phyloP scores from a whole-genome alignment of 2,113 vertebrate genomes.

The Pygoscelis antarcticus region DNA sequence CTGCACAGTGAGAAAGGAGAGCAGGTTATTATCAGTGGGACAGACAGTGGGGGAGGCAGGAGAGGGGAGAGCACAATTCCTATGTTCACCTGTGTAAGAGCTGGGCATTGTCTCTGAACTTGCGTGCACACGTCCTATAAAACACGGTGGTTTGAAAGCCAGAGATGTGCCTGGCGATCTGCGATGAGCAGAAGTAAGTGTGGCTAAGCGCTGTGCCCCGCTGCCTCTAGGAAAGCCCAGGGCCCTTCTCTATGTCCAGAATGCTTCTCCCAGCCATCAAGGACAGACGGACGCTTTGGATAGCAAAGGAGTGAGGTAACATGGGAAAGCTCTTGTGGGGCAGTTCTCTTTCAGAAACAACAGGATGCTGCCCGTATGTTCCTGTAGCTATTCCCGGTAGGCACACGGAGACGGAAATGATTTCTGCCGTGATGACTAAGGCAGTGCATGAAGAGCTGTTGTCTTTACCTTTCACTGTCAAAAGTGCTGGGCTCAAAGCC shows the following conservation, averaged over 20 bases:
- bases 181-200: background rate
- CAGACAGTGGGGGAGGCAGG: background rate
- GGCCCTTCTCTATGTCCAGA: background rate
- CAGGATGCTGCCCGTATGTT: background rate
- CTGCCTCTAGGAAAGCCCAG: background rate
- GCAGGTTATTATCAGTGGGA: accelerated
- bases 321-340: background rate
- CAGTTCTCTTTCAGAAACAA: background rate
- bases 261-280: background rate
- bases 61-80: background rate
- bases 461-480: background rate
- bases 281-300: accelerated
- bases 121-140: accelerated
- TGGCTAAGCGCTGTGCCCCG: background rate
- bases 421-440: background rate
- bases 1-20: accelerated
- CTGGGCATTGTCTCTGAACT: background rate
- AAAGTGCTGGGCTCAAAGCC: accelerated
- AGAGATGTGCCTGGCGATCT: accelerated
- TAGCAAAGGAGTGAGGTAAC: background rate
- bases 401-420: background rate
- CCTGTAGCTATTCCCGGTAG: background rate
- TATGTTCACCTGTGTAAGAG: accelerated
- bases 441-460: accelerated
- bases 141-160: accelerated